Percentiles rank a stretch among this genome's conserved stretches.
These are phyloP conservation scores for Cephus nigrinus DNA, from an alignment of 2,888 invertebrate genomes.

Conservation along the genomic window DNA sequence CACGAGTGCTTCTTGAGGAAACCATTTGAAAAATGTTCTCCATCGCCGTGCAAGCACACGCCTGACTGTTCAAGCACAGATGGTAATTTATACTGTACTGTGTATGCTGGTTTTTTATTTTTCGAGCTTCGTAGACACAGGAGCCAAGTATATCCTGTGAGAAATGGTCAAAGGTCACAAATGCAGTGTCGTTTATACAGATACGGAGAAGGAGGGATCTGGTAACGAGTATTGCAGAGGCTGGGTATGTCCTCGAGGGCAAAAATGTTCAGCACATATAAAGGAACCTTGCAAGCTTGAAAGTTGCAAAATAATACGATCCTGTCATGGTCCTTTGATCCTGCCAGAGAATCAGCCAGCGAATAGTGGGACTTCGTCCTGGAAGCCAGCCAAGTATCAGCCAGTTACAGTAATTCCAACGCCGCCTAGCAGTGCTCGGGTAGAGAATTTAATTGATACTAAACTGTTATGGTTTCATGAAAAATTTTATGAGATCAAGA, in stretches of 20 bases:
- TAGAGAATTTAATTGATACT: not conserved
- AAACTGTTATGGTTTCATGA: not conserved
- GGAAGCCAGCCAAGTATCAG: not conserved
- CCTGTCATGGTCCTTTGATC: slow-evolving; percentile 32
- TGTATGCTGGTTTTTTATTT: not conserved
- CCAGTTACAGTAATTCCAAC: not conserved
- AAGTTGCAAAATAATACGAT: slow-evolving; percentile 39
- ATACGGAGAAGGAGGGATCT: not conserved
- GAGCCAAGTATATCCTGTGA: no score
- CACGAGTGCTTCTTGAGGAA: slow-evolving; percentile 52
- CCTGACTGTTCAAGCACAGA: slow-evolving; percentile 44
- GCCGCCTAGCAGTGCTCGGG: not conserved
- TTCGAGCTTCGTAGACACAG: no score
- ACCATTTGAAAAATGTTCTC: slow-evolving; percentile 37
- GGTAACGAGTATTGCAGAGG: slow-evolving; percentile 44
- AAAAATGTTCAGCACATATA: slow-evolving; percentile 37
- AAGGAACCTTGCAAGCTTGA: slow-evolving; percentile 32
- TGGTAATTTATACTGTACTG: slow-evolving; percentile 27
- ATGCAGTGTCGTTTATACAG: not conserved
- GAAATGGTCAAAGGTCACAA: no score
- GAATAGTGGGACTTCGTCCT: not conserved
- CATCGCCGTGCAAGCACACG: slow-evolving; percentile 38
- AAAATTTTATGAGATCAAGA: not conserved
- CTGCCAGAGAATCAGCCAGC: not conserved
- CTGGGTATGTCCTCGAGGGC: slow-evolving; percentile 52